A percentile compares a stretch with the other conserved stretches of the same genome.
These are phyloP conservation scores for Drosophila mercatorum DNA, from an alignment of 2,888 invertebrate species.

Conservation along the genomic window DNA sequence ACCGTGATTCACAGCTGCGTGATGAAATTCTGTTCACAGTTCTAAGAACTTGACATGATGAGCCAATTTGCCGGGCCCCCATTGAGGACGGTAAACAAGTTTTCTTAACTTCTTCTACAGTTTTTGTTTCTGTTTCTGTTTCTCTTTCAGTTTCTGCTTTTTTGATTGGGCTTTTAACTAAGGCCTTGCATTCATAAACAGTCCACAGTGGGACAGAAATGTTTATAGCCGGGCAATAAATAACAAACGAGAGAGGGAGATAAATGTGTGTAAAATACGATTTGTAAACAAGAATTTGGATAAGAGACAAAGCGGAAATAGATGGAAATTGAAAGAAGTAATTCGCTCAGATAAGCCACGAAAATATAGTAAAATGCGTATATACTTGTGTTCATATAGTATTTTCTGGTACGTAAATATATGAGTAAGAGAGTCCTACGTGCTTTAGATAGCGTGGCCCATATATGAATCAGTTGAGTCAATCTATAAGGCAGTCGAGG, in stretches of 20 bases:
- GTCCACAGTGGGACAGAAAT: slow-evolving; percentile 24
- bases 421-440: slow-evolving; percentile 27
- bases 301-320: slow-evolving; percentile 52
- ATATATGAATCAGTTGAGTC: slow-evolving; percentile 39
- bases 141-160: background rate
- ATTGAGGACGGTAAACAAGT: slow-evolving; percentile 57
- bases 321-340: background rate
- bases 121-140: slow-evolving; percentile 10
- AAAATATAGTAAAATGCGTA: background rate
- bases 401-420: background rate
- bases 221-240: slow-evolving; percentile 8
- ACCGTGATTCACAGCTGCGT: slow-evolving; percentile 56
- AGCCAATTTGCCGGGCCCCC: slow-evolving; percentile 45
- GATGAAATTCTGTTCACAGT: slow-evolving; percentile 61
- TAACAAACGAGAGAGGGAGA: slow-evolving; percentile 16
- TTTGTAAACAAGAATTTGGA: slow-evolving; percentile 46
- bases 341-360: slow-evolving; percentile 40
- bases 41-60: slow-evolving; percentile 64
- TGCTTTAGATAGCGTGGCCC: slow-evolving; percentile 44
- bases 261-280: slow-evolving; percentile 40
- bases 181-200: slow-evolving; percentile 40
- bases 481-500: slow-evolving; percentile 43
- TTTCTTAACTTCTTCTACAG: slow-evolving; percentile 37
- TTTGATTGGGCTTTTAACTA: slow-evolving; percentile 22
- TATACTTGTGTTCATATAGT: background rate